Evolutionary conservation across 2,888 invertebrate species (phyloP), one percentile per base, ranked within the genome.

Genomic region (Parnassius apollo): DNA sequence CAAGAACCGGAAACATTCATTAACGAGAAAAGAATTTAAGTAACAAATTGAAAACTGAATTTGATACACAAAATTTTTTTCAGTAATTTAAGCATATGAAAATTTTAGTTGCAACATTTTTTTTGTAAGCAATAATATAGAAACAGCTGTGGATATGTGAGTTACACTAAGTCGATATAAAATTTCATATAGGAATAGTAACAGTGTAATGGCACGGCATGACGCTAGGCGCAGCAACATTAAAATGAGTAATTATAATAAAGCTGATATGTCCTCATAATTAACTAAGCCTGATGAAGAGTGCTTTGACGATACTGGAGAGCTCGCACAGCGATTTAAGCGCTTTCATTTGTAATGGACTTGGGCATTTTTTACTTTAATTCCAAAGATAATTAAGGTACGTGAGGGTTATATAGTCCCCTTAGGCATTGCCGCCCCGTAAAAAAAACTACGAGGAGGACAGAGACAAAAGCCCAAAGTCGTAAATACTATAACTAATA

Each of bases 211-310:
- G 74, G 71, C 73, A 69, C 77, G 78, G 70, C 75, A 66, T 67
- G 72, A 22, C 72, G 73, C 71, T 83, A 81, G 88, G 88, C 86
- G 87, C 85, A 88, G 88, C 82, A 71, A 82, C 87, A 88, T 91
- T 90, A 91, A 89, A 90, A 90, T 89, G 89, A 89, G 86, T 91
- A 89, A 91, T 90, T 91, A 89, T 88, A 89, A 90, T 90, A 90
- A 91, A 90, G 80, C 86, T 90, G 86, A 91, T 90, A 90, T 82
- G 86, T 88, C 80, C 83, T 82, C 84, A 83, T 91, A 90, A 91
- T 91, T 90, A 90, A 90, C 88, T 87, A 87, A 88, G 85, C 84
- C 82, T 85, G 84, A 88, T 88, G 88, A 88, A 88, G 88, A 90
- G 89, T 88, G 88, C 85, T 88, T 87, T 84, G 83, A 85, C 76